Evolutionary conservation across 2,797 vertebrate species (phyloP).

Genomic region (Pelobates cultripes): DNA sequence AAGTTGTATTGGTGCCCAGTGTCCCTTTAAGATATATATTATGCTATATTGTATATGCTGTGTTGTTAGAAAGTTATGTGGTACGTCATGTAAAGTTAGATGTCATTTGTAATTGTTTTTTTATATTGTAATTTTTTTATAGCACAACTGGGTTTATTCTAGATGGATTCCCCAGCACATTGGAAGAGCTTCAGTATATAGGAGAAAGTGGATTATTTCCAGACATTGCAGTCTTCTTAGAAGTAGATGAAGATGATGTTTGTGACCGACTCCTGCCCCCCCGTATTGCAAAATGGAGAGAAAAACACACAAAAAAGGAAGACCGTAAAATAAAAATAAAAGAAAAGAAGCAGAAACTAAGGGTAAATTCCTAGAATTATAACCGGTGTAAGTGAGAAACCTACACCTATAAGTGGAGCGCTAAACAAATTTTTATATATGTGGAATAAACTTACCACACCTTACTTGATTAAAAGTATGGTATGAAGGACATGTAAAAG

Average conservation of each 20-base stretch:
- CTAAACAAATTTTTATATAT: no score
- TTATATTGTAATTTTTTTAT: background rate
- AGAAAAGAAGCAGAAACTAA: conserved; percentile 75
- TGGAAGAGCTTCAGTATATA: conserved; percentile 81
- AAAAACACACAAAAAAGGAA: conserved; percentile 63
- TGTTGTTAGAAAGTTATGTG: no score
- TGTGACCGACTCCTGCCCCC: conserved; percentile 78
- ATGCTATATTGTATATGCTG: no score
- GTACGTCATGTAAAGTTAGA: no score
- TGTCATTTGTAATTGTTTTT: no score
- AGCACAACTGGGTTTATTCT: conserved; percentile 90
- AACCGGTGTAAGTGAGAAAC: no score
- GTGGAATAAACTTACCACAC: no score
- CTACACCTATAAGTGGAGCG: no score
- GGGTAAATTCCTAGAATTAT: conserved; percentile 71
- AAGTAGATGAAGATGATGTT: conserved; percentile 75
- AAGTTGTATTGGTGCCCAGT: no score
- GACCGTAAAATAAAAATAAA: conserved; percentile 71
- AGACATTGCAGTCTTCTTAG: conserved; percentile 77
- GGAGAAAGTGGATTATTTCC: conserved; percentile 80
- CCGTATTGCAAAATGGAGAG: conserved; percentile 77
- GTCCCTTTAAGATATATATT: no score
- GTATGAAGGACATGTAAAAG: no score
- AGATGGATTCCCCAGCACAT: conserved; percentile 86
- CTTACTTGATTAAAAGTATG: no score